Base-by-base conservation (phyloP, 2,888 invertebrate genomes). In the Hydraecia micacea region DNA sequence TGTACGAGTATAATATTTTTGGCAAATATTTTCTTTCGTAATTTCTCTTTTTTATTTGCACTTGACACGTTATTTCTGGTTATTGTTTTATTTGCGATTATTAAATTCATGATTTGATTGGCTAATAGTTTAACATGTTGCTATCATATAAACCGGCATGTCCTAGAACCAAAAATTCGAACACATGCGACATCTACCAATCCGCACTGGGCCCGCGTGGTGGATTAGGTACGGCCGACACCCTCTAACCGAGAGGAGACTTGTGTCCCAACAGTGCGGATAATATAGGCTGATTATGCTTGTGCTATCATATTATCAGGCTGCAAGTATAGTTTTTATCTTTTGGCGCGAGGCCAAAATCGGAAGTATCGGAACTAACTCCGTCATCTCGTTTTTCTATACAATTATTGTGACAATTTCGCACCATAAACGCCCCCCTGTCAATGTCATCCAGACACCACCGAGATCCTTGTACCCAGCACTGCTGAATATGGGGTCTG, bases 41-140 rank as follows among this genome's bases (percentile, higher is more conserved):
- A 73, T 66, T 66, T 52, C 0, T 28, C 36, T 49, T 28, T 63
- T 46, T 69, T 21, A 86, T 85, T 71, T 70, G 28, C 18, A 2
- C n/a, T 52, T 42, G 63, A 0, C 88, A 88, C 71, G 89, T 73
- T 73, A 88, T 84, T 82, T 89, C 86, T 82, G 79, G 80, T 81
- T 81, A 11, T 80, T 80, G 75, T 72, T 36, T n/a, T 52, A 32
- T 4, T 68, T 55, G 39, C 39, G 9, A 25, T 63, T 25, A 42
- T 9, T 25, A 2, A 28, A 60, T 72, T 46, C n/a, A 58, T 39
- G 25, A 67, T 73, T 60, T 52, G n/a, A 42, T 67, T 52, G 32
- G 15, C 25, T 49, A 62, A 49, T 39, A 21, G 13, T 28, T 58
- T 15, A n/a, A n/a, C 6, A 74, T 3, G 21, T 73, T 36, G 15